Evolutionary conservation across 2,113 vertebrate species (phyloP), one percentile per base, ranked within the genome.

Genomic region (Prietella phreatophila): DNA sequence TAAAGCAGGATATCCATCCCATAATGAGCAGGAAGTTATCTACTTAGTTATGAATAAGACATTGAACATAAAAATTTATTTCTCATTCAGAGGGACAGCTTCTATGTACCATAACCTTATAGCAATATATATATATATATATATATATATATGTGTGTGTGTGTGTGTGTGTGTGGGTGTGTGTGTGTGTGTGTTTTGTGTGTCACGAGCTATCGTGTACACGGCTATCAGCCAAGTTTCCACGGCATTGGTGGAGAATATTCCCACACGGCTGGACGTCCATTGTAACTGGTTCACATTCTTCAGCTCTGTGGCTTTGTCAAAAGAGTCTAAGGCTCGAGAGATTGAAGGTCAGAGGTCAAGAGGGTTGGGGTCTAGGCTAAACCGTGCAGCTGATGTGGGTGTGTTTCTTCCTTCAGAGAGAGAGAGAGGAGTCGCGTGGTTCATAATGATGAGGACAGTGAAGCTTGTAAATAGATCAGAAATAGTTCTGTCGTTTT

Each of bases 331-430:
- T 91, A 85, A 91, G 93, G 89, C 92, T 83, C 84, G 20, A 90
- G 93, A 83, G 69, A 17, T 36, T 73, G 76, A 5, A 60, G 71
- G 94, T 95, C 92, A 94, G 88, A 89, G 90, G 93, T 95, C 92
- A 94, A 89, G 89, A 94, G 92, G 93, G 92, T 88, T 92, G 93
- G 92, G 93, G 91, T 89, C 92, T 91, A 92, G 92, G 85, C 87
- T 91, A 87, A 95, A 94, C 92, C 75, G 90, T 61, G 60, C 69
- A 20, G 89, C 85, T 87, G 87, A 87, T 61, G 92, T 86, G 89
- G 85, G 36, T 8, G 71, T 78, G 19, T 22, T 60, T 1, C 4
- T 14, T 65, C 36, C 5, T 10, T 20, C 36, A 36, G 6, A 22
- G 22, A 10, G 69, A 75, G 76, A 85, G 36, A 71, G 42, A 17